phyloP scores from a whole-genome alignment of 2,888 invertebrate genomes.

The Proisotoma minuta region DNA sequence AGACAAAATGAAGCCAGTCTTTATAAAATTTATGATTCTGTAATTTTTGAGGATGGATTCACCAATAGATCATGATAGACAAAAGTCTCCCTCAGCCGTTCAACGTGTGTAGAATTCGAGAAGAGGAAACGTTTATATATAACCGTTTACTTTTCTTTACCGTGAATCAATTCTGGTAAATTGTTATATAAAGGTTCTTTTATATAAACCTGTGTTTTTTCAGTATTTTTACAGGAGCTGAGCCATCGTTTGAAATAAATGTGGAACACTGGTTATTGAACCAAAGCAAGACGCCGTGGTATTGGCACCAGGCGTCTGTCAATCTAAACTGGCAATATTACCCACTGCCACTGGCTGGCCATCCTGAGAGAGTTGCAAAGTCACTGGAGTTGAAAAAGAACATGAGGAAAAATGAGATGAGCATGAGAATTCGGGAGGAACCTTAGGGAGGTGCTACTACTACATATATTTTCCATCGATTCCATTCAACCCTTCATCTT shows the following conservation, averaged over 20 bases:
- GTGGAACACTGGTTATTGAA: no score
- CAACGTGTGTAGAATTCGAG: constrained; percentile 33
- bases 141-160: no score
- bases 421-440: background rate
- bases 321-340: background rate
- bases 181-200: no score
- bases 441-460: background rate
- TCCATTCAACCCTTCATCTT: background rate
- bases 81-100: constrained; percentile 34
- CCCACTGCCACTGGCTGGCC: background rate
- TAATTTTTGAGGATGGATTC: constrained; percentile 39
- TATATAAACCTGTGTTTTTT: no score
- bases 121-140: background rate
- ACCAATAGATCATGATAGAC: constrained; percentile 41
- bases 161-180: no score
- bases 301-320: background rate
- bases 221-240: no score
- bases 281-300: no score
- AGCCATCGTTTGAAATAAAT: no score
- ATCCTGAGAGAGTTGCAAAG: background rate
- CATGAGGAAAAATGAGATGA: background rate
- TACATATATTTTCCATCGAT: background rate
- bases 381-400: background rate
- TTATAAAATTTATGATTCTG: constrained; percentile 42
- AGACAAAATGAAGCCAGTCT: constrained; percentile 15